Base-by-base conservation (phyloP, 1,140 invertebrate species). In the Dendroctonus valens region DNA sequence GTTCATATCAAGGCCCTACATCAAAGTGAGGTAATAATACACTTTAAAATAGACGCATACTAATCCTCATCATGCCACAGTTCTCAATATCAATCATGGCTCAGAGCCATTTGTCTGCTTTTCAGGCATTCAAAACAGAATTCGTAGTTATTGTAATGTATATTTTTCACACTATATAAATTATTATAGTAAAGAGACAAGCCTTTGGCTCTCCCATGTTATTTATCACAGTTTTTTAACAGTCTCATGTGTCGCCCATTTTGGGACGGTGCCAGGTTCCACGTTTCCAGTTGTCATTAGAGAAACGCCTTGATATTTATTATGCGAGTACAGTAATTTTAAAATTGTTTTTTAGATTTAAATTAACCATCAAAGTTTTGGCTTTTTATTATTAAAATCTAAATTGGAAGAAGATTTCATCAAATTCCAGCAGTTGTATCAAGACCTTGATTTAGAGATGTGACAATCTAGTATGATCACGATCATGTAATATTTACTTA, bases 161-260 rank as follows among this genome's bases (percentile, higher is more conserved):
- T 42, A 7, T 59, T 59, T 59, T 59, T 46, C 14, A 59, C 55
- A 59, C 41, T 46, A 7, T 14, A 46, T 59, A 59, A 59, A 59
- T 59, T 59, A 59, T 44, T 9, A n/a, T 46, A 26, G 42, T 42
- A 14, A 44, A 59, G 14, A 59, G 41, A 59, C 55, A 55, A 59
- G 55, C 55, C 7, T 59, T 59, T 59, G 55, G 55, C 55, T 59
- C n/a, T 59, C 55, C 55, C 55, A 59, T 59, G 55, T 59, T 59
- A 59, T 59, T 59, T 59, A 59, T 59, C 55, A 59, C 42, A 46
- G 41, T 15, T 59, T 59, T 59, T 59, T 59, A 8, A 8, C 15
- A 51, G 50, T 51, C 50, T 9, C 14, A 44, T 44, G 41, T 59
- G 55, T 59, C 55, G 55, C 41, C 55, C 26, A 44, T 59, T 59